Evolutionary conservation across 2,888 invertebrate species (phyloP).

Genomic region (Zaprionus obscuricornis): DNA sequence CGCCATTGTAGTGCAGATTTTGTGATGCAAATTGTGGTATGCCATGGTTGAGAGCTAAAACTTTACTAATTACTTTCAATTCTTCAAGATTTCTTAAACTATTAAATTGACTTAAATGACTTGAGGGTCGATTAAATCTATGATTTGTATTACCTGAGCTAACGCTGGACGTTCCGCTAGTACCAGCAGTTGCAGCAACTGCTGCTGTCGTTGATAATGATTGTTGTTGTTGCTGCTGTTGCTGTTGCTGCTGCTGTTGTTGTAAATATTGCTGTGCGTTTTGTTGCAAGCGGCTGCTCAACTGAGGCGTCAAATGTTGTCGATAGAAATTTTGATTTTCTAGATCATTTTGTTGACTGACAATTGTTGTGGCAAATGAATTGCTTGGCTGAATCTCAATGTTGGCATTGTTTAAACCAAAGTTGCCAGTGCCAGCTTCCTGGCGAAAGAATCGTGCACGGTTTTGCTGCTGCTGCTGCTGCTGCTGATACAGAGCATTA

Average conservation of each 20-base stretch:
- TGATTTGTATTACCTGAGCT: constrained; percentile 71
- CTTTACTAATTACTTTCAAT: constrained; percentile 91
- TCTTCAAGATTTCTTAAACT: constrained; percentile 86
- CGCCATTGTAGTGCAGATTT: constrained; percentile 78
- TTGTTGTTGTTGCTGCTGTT: constrained; percentile 40
- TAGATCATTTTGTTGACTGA: constrained; percentile 63
- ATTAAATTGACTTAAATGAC: constrained; percentile 65
- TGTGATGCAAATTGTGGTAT: constrained; percentile 84
- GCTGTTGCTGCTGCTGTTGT: constrained; percentile 49
- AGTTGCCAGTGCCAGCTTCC: constrained; percentile 86
- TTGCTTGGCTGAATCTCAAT: constrained; percentile 74
- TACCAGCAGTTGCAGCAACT: constrained; percentile 10
- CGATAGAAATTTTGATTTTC: constrained; percentile 82
- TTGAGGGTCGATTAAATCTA: constrained; percentile 47
- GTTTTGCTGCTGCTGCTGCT: constrained; percentile 74
- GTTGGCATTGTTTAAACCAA: constrained; percentile 85
- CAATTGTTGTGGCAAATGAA: constrained; percentile 65
- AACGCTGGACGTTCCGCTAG: constrained; percentile 35
- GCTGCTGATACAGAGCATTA: constrained; percentile 67
- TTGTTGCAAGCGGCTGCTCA: constrained; percentile 75
- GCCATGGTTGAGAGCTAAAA: constrained; percentile 91
- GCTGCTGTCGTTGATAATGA: constrained; percentile 31
- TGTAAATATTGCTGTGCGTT: constrained; percentile 60
- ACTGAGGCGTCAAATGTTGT: constrained; percentile 77
- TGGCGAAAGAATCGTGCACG: constrained; percentile 85